Conservation (phyloP, 2,888 invertebrate genomes). For the Ectropis crepuscularia region DNA sequence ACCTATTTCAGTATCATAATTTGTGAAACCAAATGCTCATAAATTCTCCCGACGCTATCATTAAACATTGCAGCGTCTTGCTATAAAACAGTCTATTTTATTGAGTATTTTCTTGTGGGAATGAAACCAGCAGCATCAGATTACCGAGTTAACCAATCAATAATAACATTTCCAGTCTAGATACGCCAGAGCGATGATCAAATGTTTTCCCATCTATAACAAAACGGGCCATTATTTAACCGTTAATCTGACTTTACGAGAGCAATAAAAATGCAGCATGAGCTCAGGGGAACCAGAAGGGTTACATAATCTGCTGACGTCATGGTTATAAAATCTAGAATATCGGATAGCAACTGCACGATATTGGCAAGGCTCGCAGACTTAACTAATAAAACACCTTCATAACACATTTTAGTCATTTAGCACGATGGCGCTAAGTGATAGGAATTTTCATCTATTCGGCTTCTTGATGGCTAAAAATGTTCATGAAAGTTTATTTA, state of each 20-base stretch:
- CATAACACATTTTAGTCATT: constrained; percentile 18
- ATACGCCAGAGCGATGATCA: constrained; percentile 11
- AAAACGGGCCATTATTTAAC: constrained; percentile 14
- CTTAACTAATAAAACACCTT: constrained; percentile 17
- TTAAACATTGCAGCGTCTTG: not conserved
- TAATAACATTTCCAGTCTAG: not conserved
- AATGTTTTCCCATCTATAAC: constrained; percentile 12
- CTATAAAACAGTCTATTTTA: too few relatives aligned
- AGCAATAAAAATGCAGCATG: constrained; percentile 7
- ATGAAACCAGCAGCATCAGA: not conserved
- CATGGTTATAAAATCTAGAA: constrained; percentile 30
- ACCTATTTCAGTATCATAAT: too few relatives aligned
- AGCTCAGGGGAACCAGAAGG: constrained; percentile 13
- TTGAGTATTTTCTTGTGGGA: constrained; percentile 1
- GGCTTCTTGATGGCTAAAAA: constrained; percentile 62
- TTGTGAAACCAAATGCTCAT: not conserved
- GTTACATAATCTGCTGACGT: constrained; percentile 27
- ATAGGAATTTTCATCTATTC: constrained; percentile 38
- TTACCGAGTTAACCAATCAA: not conserved
- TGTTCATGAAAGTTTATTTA: constrained; percentile 56
- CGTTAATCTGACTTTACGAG: constrained; percentile 16
- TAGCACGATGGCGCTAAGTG: constrained; percentile 29
- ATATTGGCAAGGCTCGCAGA: constrained; percentile 21
- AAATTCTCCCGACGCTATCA: not conserved
- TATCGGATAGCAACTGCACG: constrained; percentile 31